Evolutionary conservation across 2,113 vertebrate genomes (phyloP).

Genomic region (Odobenus rosmarus): DNA sequence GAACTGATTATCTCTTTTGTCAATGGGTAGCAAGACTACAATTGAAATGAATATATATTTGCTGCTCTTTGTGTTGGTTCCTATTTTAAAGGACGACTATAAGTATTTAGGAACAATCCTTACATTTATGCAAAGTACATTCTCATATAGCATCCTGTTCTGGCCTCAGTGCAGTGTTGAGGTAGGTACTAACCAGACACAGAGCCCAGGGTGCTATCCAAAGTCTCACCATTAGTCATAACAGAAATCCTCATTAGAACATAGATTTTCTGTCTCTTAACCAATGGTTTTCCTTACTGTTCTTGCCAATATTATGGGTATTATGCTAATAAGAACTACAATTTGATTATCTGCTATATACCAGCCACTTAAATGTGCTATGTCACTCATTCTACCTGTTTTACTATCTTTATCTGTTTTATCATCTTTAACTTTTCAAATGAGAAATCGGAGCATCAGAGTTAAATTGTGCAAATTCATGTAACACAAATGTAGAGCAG

Average conservation of each 20-base stretch:
- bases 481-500: neutral
- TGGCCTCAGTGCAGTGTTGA: neutral
- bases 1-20: neutral
- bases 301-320: neutral
- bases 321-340: neutral
- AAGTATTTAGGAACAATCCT: neutral
- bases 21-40: neutral
- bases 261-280: neutral
- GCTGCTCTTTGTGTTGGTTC: neutral
- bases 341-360: neutral
- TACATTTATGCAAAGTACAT: neutral
- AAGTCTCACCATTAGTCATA: neutral
- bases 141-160: neutral
- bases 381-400: neutral
- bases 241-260: neutral
- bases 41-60: neutral
- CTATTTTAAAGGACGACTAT: neutral
- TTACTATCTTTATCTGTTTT: neutral
- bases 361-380: no score
- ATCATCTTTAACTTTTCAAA: neutral
- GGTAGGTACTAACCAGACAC: neutral
- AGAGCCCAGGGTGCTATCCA: neutral
- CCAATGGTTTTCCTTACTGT: neutral
- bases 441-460: neutral
- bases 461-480: neutral